Percentiles rank a stretch among this genome's conserved stretches.
Conservation (phyloP, 2,113 vertebrate genomes). For the Dicrurus megarhynchus region DNA sequence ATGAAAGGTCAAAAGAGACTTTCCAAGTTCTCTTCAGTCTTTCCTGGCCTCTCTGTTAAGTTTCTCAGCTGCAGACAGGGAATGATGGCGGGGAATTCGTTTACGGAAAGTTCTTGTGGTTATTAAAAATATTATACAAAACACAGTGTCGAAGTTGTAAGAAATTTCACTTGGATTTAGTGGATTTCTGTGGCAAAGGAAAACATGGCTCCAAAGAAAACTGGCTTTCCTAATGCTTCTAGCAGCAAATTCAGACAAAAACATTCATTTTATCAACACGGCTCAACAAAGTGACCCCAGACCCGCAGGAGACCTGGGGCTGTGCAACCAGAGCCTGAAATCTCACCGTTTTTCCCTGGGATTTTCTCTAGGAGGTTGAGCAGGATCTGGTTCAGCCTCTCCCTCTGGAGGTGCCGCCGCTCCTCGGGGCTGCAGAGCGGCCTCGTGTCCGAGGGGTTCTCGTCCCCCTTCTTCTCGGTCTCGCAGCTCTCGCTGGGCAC, state of each 20-base stretch:
- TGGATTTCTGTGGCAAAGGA: not conserved
- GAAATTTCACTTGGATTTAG: not conserved
- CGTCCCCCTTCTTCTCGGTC: slow-evolving; percentile 49
- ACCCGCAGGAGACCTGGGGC: accelerated
- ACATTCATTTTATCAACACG: not conserved
- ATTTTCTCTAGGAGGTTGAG: slow-evolving; percentile 90
- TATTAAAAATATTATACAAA: not conserved
- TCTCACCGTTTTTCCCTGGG: slow-evolving; percentile 94
- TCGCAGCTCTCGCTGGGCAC: slow-evolving; percentile 62
- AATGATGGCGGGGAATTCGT: not conserved
- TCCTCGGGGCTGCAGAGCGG: slow-evolving; percentile 77
- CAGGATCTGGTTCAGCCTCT: slow-evolving; percentile 95
- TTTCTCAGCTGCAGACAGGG: not conserved
- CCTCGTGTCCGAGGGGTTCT: not conserved
- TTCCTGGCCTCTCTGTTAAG: not conserved
- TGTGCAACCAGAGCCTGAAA: not conserved
- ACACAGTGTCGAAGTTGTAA: not conserved
- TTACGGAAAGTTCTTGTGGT: not conserved
- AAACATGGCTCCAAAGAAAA: not conserved
- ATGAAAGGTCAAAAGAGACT: not conserved
- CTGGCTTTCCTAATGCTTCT: accelerated
- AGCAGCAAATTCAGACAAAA: not conserved
- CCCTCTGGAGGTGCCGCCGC: slow-evolving; percentile 83
- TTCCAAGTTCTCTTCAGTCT: not conserved
- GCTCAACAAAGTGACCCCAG: not conserved